These are phyloP conservation scores for Callopanchax toddi DNA, from an alignment of 2,113 vertebrate genomes.

Conservation along the genomic window DNA sequence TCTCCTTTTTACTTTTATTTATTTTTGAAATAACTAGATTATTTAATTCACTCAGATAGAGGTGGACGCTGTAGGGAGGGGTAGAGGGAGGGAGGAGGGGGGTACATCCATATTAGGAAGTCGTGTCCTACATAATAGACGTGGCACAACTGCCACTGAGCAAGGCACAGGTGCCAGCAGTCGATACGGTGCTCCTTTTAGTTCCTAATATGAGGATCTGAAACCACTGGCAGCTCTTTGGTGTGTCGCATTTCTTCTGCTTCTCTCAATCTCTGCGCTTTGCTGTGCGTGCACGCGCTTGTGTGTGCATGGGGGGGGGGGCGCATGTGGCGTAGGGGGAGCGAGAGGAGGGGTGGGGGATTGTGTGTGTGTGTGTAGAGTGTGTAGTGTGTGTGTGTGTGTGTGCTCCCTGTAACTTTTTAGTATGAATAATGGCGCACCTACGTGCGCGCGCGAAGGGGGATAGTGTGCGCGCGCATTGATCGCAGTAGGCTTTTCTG, in stretches of 20 bases:
- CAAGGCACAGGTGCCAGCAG: conserved; percentile 62
- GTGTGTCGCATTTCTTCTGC: conserved; percentile 24
- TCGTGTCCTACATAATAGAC: conserved; percentile 71
- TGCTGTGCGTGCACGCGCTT: conserved; percentile 5
- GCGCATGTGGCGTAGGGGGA: conserved; percentile 50
- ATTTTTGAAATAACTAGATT: conserved; percentile 5
- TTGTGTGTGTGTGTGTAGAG: background rate
- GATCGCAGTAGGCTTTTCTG: background rate
- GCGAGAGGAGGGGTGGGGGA: background rate
- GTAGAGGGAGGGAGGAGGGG: conserved; percentile 21
- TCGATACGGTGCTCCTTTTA: background rate
- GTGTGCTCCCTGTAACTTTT: conserved; percentile 2
- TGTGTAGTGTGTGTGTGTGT: background rate
- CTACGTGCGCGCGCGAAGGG: too few relatives aligned
- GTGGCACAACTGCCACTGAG: conserved; percentile 56
- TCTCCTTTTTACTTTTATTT: background rate
- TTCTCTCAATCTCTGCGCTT: conserved; percentile 40
- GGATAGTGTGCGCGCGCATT: too few relatives aligned
- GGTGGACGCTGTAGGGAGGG: conserved; percentile 36
- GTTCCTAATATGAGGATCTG: conserved; percentile 42
- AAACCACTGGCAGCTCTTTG: conserved; percentile 52
- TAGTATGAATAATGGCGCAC: background rate
- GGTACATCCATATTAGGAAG: conserved; percentile 76
- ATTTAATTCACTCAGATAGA: conserved; percentile 53
- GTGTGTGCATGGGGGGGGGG: conserved; percentile 14